Evolutionary conservation across 2,113 vertebrate genomes (phyloP), one percentile per base, ranked within the genome.

Genomic region (Lophura nycthemera): DNA sequence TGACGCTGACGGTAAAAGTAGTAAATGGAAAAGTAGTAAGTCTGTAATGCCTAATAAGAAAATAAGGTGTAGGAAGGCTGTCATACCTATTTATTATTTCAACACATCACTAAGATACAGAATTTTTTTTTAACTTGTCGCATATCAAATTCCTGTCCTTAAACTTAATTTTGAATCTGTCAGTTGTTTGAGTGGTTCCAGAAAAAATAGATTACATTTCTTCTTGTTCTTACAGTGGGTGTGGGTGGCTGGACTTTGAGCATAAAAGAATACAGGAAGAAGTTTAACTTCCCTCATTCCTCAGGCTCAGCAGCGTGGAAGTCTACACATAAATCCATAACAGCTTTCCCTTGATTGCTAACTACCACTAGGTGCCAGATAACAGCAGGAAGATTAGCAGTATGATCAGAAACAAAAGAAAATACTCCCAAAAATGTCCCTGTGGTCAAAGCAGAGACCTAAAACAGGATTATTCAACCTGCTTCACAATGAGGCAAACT

Each of bases 261-360:
- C 60, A 40, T 22, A 4, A 52, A 10, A 4, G 11, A 14, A 47
- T 67, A 63, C 10, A 71, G 14, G 9, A 4, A 34, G 4, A 43
- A 21, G 21, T 56, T 95, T 71, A 43, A 21, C 16, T 76, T 81
- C 43, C 4, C 11, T 71, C 38, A 34, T 50, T 77, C n/a, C 22
- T 71, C 32, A 77, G 24, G 18, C 2, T 80, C 40, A 36, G 38
- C 0, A 1, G 3, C 52, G 11, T 52, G 65, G 12, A 85, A 83
- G 8, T 6, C 45, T 59, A 40, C 14, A 43, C 11, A 48, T 12
- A 86, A 81, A 45, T 5, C 2, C 0, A 0, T 40, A 61, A 45
- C 13, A 40, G 5, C 20, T 63, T 61, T 48, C 20, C 24, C 27
- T 65, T 71, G 24, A 34, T 38, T 60, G 47, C 34, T 65, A 64